A percentile compares a stretch with the other conserved stretches of the same genome.
phyloP scores from a whole-genome alignment of 2,888 invertebrate genomes.

The Ariolimax columbianus region DNA sequence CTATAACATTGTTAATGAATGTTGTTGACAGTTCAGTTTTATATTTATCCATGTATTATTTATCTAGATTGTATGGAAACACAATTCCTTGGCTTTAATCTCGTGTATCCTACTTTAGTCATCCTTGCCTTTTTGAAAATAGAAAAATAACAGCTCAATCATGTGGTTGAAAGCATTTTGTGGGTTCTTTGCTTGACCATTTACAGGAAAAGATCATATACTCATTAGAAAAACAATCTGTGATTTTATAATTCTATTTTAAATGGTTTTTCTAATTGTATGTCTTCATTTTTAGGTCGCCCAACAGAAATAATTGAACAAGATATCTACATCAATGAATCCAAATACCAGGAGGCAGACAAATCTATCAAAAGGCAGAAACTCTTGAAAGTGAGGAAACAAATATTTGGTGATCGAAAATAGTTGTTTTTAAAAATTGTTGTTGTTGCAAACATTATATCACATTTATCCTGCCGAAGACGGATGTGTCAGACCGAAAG shows the following conservation, averaged over 20 bases:
- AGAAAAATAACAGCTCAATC: too few species aligned
- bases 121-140: too few species aligned
- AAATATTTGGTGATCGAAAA: not conserved
- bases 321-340: constrained; percentile 95
- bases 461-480: not conserved
- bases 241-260: not conserved
- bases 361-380: constrained; percentile 76
- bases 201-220: not conserved
- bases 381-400: constrained; percentile 66
- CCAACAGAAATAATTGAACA: constrained; percentile 95
- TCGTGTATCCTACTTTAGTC: too few species aligned
- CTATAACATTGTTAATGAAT: not conserved
- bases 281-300: constrained; percentile 83
- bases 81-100: too few species aligned
- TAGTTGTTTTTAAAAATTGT: too few species aligned
- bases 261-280: not conserved
- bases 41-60: not conserved
- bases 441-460: not conserved
- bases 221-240: not conserved
- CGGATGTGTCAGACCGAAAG: too few species aligned
- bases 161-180: too few species aligned
- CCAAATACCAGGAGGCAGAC: constrained; percentile 92
- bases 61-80: too few species aligned
- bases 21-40: not conserved
- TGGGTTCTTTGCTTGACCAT: not conserved